phyloP scores from a whole-genome alignment of 2,113 vertebrate genomes.

The Nibea albiflora region DNA sequence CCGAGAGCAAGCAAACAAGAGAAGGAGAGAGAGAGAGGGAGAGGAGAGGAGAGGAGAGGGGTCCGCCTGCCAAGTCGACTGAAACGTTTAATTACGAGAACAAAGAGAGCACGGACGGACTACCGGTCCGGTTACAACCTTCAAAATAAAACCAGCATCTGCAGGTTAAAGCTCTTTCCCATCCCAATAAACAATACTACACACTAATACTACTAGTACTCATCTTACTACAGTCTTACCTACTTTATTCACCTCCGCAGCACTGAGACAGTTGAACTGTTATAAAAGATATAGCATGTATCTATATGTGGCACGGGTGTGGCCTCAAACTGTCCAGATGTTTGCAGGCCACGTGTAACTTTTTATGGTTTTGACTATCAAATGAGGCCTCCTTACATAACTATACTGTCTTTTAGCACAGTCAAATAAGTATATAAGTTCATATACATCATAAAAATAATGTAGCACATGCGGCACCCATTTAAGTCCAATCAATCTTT shows the following conservation, averaged over 20 bases:
- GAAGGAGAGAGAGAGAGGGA: fast-evolving
- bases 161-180: not conserved
- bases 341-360: too few species aligned
- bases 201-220: not conserved
- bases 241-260: too few species aligned
- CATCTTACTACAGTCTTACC: not conserved
- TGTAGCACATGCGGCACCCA: too few species aligned
- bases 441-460: too few species aligned
- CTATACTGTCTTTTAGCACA: too few species aligned
- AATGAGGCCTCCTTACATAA: too few species aligned
- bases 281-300: not conserved
- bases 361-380: too few species aligned
- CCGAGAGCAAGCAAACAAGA: not conserved
- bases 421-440: too few species aligned
- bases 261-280: not conserved
- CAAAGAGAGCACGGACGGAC: constrained; percentile 16
- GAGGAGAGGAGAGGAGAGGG: too few species aligned
- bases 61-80: not conserved
- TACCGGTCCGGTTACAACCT: constrained; percentile 34
- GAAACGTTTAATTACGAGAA: constrained; percentile 5
- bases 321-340: not conserved
- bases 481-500: too few species aligned
- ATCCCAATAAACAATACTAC: too few species aligned
- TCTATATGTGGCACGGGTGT: not conserved
- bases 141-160: constrained; percentile 58